phyloP scores from a whole-genome alignment of 2,113 vertebrate genomes.

The Amblyopsis rosae region DNA sequence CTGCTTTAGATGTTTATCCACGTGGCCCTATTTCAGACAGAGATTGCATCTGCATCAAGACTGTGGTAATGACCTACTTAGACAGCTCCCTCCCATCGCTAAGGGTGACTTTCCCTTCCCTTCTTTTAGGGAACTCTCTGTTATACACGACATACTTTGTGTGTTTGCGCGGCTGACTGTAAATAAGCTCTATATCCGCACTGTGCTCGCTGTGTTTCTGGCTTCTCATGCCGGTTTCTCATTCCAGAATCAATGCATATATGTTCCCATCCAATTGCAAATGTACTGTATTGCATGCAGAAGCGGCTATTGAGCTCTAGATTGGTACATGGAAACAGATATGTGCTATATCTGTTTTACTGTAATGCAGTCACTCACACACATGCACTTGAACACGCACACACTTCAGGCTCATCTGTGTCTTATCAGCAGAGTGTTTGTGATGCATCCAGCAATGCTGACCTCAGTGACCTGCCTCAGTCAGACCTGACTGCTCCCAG shows the following conservation, averaged over 20 bases:
- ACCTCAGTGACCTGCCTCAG: constrained; percentile 64
- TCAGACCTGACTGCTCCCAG: constrained; percentile 54
- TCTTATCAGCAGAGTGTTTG: constrained; percentile 65
- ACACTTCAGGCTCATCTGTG: constrained; percentile 20
- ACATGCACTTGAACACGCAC: neutral
- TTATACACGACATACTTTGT: constrained; percentile 34
- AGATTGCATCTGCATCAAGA: constrained; percentile 22
- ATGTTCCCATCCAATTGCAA: constrained; percentile 53
- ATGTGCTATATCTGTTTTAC: constrained; percentile 34
- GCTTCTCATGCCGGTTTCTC: constrained; percentile 19
- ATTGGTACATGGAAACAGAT: constrained; percentile 24
- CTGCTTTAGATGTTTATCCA: constrained; percentile 31
- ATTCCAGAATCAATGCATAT: constrained; percentile 70
- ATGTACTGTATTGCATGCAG: constrained; percentile 47
- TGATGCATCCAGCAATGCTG: constrained; percentile 31
- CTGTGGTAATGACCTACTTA: constrained; percentile 50
- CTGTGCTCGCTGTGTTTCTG: constrained; percentile 20
- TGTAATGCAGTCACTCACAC: constrained; percentile 8
- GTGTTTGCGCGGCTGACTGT: constrained; percentile 36
- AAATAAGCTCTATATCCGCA: constrained; percentile 57
- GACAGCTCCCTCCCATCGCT: neutral
- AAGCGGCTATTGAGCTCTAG: constrained; percentile 29
- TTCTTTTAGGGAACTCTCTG: constrained; percentile 22
- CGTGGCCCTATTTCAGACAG: constrained; percentile 31
- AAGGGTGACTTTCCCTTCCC: constrained; percentile 10